Percentiles rank a stretch among this genome's conserved stretches.
Conservation (phyloP, 2,888 invertebrate species). For the Lepidocyrtoides sp. region DNA sequence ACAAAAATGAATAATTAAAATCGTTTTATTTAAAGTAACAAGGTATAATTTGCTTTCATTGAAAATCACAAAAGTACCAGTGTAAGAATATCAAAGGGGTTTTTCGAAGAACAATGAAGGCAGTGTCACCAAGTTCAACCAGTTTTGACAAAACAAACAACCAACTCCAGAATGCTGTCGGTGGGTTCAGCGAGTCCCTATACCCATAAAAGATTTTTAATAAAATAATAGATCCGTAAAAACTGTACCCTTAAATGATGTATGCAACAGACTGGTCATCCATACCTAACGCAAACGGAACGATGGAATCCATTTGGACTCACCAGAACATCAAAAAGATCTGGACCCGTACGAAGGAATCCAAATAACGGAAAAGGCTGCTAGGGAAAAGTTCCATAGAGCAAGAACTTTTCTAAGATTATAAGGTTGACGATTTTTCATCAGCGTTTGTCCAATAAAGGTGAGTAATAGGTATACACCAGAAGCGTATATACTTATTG, state of each 20-base stretch:
- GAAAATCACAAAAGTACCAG: conserved; percentile 71
- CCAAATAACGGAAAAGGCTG: conserved; percentile 80
- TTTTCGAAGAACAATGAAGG: conserved; percentile 83
- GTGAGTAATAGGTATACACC: conserved; percentile 75
- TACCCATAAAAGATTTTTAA: neutral
- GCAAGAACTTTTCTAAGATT: conserved; percentile 72
- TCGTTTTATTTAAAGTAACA: neutral
- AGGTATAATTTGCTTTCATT: no score
- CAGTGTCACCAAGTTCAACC: conserved; percentile 83
- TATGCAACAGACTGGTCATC: neutral
- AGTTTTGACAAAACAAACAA: conserved; percentile 77
- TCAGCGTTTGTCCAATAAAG: conserved; percentile 76
- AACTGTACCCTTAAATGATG: no score
- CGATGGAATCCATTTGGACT: conserved; percentile 78
- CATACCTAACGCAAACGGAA: conserved; percentile 81
- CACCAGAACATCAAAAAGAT: conserved; percentile 76
- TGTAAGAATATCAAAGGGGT: conserved; percentile 84
- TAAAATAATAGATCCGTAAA: no score
- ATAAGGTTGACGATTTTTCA: conserved; percentile 79
- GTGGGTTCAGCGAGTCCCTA: conserved; percentile 82
- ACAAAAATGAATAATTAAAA: conserved; percentile 1
- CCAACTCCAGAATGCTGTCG: conserved; percentile 82
- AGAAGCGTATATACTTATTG: conserved; percentile 80
- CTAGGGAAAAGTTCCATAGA: conserved; percentile 80
- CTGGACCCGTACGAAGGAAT: conserved; percentile 80